phyloP scores from a whole-genome alignment of 2,113 vertebrate species.

The Empidonax alnorum region DNA sequence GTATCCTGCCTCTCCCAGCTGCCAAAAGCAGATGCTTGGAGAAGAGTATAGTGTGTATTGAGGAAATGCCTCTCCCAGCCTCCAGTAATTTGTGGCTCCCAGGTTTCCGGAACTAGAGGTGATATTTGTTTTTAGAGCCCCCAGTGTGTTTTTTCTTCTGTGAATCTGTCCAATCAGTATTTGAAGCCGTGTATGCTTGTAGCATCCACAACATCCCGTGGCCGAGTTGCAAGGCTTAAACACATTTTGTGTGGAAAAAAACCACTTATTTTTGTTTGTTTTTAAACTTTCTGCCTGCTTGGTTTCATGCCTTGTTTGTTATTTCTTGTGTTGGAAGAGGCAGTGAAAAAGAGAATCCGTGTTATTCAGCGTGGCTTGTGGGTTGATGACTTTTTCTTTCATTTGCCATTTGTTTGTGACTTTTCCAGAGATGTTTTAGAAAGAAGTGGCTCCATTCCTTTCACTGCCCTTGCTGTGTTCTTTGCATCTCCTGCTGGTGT shows the following conservation, averaged over 20 bases:
- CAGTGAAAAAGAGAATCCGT: neutral
- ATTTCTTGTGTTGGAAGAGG: neutral
- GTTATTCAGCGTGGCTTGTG: neutral
- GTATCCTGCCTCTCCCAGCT: neutral
- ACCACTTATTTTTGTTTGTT: conserved; percentile 28
- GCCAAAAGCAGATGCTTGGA: conserved; percentile 53
- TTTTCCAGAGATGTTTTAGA: neutral
- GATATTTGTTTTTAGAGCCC: conserved; percentile 63
- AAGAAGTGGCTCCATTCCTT: neutral
- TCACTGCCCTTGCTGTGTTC: neutral
- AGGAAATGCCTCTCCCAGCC: conserved; percentile 61
- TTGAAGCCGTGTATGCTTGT: neutral
- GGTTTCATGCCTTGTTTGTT: neutral
- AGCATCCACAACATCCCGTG: conserved; percentile 53
- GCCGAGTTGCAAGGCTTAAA: neutral
- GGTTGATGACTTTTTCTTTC: neutral
- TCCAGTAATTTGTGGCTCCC: conserved; percentile 61
- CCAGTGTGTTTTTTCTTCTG: conserved; percentile 43
- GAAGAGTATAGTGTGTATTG: conserved; percentile 22
- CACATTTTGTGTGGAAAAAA: neutral
- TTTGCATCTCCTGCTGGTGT: neutral
- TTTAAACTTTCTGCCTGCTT: conserved; percentile 15
- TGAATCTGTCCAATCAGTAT: neutral
- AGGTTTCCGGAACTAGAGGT: conserved; percentile 60
- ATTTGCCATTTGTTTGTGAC: neutral